These are phyloP conservation scores for Bombus vancouverensis DNA, from an alignment of 1,140 invertebrate species.

Conservation along the genomic window DNA sequence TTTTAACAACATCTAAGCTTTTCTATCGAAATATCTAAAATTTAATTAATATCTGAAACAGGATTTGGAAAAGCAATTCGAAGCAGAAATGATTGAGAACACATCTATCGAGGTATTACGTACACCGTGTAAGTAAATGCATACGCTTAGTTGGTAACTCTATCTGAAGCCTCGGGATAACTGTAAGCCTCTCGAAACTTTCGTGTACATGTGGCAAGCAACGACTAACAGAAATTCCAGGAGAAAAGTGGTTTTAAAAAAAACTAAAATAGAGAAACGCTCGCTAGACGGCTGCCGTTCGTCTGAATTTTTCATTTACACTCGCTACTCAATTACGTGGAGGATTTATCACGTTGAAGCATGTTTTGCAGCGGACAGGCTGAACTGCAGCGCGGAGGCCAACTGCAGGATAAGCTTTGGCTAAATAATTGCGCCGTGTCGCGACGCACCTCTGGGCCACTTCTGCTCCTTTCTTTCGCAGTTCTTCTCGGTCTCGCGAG, in stretches of 20 bases:
- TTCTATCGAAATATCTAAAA: too few relatives aligned
- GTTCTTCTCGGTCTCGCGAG: neutral
- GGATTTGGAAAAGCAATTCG: too few relatives aligned
- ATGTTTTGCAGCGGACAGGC: conserved; percentile 35
- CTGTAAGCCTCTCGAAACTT: neutral
- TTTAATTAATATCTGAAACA: too few relatives aligned
- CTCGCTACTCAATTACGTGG: conserved; percentile 47
- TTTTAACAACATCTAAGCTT: too few relatives aligned
- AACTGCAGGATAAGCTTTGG: conserved; percentile 32
- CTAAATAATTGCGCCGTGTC: conserved; percentile 57
- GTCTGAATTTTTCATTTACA: conserved; percentile 47
- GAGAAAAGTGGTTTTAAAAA: neutral
- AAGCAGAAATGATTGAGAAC: too few relatives aligned
- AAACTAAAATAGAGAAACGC: neutral
- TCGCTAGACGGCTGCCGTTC: neutral
- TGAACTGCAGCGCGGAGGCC: conserved; percentile 13
- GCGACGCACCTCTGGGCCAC: conserved; percentile 13
- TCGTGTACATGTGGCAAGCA: neutral
- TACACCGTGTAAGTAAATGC: too few relatives aligned
- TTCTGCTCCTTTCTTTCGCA: neutral
- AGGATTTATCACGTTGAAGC: conserved; percentile 51
- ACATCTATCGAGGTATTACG: too few relatives aligned
- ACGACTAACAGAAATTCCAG: neutral
- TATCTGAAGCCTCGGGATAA: neutral
- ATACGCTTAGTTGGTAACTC: too few relatives aligned